A percentile compares a stretch with the other conserved stretches of the same genome.
Conservation (phyloP, 2,888 invertebrate species). For the Brachyptera putata region DNA sequence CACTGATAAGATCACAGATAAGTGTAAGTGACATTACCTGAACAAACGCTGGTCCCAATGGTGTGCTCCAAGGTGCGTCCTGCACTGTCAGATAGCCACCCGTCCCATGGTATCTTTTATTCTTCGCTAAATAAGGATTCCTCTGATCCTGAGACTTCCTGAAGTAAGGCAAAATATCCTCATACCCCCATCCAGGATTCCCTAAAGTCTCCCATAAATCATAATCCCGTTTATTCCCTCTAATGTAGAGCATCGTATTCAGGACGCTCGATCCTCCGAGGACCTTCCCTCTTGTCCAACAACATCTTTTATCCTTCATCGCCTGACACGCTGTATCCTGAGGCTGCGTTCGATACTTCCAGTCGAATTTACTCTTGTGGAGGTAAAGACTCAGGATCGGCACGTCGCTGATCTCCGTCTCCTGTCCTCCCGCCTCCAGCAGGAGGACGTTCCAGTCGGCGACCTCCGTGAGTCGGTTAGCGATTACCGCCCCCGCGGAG, state of each 20-base stretch:
- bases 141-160: slow-evolving; percentile 83
- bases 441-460: slow-evolving; percentile 74
- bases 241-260: slow-evolving; percentile 87
- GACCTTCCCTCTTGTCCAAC: slow-evolving; percentile 85
- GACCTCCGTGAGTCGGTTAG: slow-evolving; percentile 73
- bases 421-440: slow-evolving; percentile 82
- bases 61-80: slow-evolving; percentile 75
- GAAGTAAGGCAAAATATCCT: slow-evolving; percentile 77
- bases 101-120: slow-evolving; percentile 64
- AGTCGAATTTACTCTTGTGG: slow-evolving; percentile 85
- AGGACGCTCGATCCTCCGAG: slow-evolving; percentile 83
- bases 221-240: slow-evolving; percentile 82
- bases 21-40: no score
- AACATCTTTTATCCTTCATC: slow-evolving; percentile 77
- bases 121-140: slow-evolving; percentile 79
- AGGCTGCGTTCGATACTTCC: slow-evolving; percentile 80
- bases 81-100: slow-evolving; percentile 75
- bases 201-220: slow-evolving; percentile 83
- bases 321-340: slow-evolving; percentile 80
- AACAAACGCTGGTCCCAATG: slow-evolving; percentile 76
- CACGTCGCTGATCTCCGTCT: slow-evolving; percentile 82
- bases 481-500: slow-evolving; percentile 76
- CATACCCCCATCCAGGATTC: slow-evolving; percentile 83
- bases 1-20: no score
- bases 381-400: slow-evolving; percentile 81